phyloP scores from a whole-genome alignment of 2,113 vertebrate genomes.

The Emydura subglobosa region DNA sequence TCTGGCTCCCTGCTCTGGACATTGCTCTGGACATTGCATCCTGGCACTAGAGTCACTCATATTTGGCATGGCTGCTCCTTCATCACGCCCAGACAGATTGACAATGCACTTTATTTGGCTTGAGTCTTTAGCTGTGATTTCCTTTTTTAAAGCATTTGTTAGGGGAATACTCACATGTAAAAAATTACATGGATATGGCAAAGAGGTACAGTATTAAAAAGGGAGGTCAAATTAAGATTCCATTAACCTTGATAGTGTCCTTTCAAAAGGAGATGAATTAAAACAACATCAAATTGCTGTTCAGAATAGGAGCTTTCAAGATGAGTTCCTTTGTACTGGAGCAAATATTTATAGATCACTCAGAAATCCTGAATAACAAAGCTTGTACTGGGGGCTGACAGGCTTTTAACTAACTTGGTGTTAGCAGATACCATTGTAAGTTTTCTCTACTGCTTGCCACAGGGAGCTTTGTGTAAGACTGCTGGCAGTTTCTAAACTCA shows the following conservation, averaged over 20 bases:
- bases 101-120: background rate
- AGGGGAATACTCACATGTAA: background rate
- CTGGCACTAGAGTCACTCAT: no score
- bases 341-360: constrained; percentile 34
- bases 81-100: background rate
- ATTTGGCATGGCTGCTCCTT: no score
- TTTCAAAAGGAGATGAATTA: constrained; percentile 29
- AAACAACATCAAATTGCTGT: constrained; percentile 14
- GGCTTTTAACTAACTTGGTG: constrained; percentile 20
- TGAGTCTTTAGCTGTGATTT: background rate
- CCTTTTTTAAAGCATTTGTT: background rate
- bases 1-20: no score
- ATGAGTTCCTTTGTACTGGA: constrained; percentile 14
- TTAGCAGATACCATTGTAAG: background rate
- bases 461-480: background rate
- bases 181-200: background rate
- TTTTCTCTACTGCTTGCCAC: background rate
- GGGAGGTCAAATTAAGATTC: constrained; percentile 12
- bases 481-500: background rate
- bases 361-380: constrained; percentile 37
- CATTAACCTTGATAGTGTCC: constrained; percentile 46
- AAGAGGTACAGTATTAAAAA: background rate
- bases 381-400: constrained; percentile 12
- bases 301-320: constrained; percentile 45
- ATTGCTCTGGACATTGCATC: no score